These are phyloP conservation scores for Lordiphosa collinella DNA, from an alignment of 1,140 invertebrate species.

Conservation along the genomic window DNA sequence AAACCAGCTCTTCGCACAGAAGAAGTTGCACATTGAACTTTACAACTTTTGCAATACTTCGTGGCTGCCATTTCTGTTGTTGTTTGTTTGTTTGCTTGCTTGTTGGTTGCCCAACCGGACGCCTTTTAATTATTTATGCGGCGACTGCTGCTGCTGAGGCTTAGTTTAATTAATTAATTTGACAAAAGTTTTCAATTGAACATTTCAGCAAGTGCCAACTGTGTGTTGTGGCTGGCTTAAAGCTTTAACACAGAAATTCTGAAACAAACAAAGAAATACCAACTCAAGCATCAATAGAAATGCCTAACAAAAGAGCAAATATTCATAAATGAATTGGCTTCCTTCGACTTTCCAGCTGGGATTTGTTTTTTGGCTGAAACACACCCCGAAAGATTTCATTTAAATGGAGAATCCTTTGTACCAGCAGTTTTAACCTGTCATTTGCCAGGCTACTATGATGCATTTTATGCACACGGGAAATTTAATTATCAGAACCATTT, in stretches of 20 bases:
- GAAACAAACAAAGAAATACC: background rate
- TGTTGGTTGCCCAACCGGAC: conserved; percentile 54
- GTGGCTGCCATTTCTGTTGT: conserved; percentile 30
- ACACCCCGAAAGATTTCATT: no score
- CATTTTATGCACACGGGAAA: background rate
- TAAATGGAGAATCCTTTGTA: no score
- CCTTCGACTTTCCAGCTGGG: no score
- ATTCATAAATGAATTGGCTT: conserved; percentile 37
- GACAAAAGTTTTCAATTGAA: conserved; percentile 72
- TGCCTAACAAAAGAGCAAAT: conserved; percentile 4
- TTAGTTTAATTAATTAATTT: conserved; percentile 77
- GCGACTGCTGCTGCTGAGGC: conserved; percentile 9
- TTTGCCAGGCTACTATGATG: no score
- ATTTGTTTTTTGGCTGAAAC: no score
- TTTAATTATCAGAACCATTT: conserved; percentile 38
- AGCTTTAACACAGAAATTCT: conserved; percentile 1
- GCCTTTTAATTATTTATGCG: conserved; percentile 71
- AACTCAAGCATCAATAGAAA: background rate
- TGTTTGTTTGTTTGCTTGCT: conserved; percentile 37
- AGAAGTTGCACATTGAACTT: conserved; percentile 65
- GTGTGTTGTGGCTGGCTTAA: conserved; percentile 23
- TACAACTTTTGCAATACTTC: conserved; percentile 62
- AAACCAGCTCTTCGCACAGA: conserved; percentile 34
- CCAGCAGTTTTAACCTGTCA: no score
- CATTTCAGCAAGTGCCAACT: conserved; percentile 18